Evolutionary conservation across 64 coral and sea anemone species (phyloP), one percentile per base, ranked within the genome.

Genomic region (Exaiptasia diaphana): DNA sequence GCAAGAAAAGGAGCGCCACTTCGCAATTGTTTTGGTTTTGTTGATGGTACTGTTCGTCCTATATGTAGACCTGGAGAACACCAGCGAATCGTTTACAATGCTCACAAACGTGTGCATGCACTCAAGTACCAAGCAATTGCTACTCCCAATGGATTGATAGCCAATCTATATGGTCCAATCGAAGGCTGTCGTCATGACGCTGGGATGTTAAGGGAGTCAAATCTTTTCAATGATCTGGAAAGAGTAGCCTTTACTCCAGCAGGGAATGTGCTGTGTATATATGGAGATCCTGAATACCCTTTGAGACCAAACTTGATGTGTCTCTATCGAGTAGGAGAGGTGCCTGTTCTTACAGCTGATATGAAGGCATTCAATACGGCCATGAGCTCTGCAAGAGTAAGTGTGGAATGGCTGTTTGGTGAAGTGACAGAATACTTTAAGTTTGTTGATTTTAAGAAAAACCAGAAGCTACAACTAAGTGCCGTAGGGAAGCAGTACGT

Each of bases 391-490:
- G 38, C 42, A 1, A 42, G 67, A 18, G 23, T 71, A 5, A 17
- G 10, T 3, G 33, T 71, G 11, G 67, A 71, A 1, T 71, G 67
- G 67, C 33, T 71, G 10, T 71, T 71, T 71, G 33, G 35, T 12
- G 67, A 71, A 11, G 23, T 72, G 14, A 18, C 23, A 17, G 25
- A 45, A 5, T 72, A 72, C n/a, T 72, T 72, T 39, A 72, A 72
- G n/a, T 72, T 72, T 0, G 7, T 72, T 6, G 68, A 72, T 28
- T 72, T 35, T n/a, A 71, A 71, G 67, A 71, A 71, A 36, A 72
- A 72, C 25, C 20, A 41, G 18, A 72, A 72, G 38, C 11, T 72
- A 24, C 15, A 23, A 36, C 17, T 72, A 15, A 72, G 39, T 24
- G 18, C 37, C 42, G 18, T 72, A 21, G 68, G 68, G 42, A 72